Base-by-base conservation (phyloP, 1,140 invertebrate genomes). In the Papilio helenus region DNA sequence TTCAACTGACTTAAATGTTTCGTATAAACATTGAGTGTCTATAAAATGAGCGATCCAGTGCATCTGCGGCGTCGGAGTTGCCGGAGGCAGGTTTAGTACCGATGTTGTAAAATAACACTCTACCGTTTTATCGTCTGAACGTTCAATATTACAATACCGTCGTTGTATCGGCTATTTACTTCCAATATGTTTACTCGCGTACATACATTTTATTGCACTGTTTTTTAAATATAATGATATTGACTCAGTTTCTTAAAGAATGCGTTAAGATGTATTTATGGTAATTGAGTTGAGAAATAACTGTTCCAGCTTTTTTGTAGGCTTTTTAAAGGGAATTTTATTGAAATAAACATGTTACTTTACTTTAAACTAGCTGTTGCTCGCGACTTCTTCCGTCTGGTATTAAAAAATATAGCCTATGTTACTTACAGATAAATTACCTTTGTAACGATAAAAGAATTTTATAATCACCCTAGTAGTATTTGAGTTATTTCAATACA, bases 31-130 rank as follows among this genome's bases (percentile, higher is more conserved):
- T 71, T 80, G 23, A 34, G 81, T 81, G 83, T 82, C 58, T 76
- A 86, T 84, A 86, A 83, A 86, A 82, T n/a, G 20, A 72, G 18
- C 81, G 72, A 72, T 82, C 76, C 80, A 72, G 65, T 80, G 78
- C 78, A 80, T 85, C 58, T 76, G 72, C 68, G 72, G 78, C 7
- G 79, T 61, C 23, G 58, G 10, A 14, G 23, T 20, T 46, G 79
- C 26, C 14, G 49, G 18, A 51, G 18, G 49, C 42, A 51, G 68
- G 76, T 26, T 61, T 42, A 82, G 68, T 49, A 72, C 51, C 76
- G 46, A 72, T 73, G 80, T 77, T 74, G 84, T 86, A 85, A 87
- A 87, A 85, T 84, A 85, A 81, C 79, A 82, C 72, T 65, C 26
- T 26, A 16, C 23, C 23, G 26, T 34, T 68, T 68, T 34, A 68